A percentile compares a stretch with the other conserved stretches of the same genome.
Conservation (phyloP, 1,140 invertebrate species). For the Portunus trituberculatus region DNA sequence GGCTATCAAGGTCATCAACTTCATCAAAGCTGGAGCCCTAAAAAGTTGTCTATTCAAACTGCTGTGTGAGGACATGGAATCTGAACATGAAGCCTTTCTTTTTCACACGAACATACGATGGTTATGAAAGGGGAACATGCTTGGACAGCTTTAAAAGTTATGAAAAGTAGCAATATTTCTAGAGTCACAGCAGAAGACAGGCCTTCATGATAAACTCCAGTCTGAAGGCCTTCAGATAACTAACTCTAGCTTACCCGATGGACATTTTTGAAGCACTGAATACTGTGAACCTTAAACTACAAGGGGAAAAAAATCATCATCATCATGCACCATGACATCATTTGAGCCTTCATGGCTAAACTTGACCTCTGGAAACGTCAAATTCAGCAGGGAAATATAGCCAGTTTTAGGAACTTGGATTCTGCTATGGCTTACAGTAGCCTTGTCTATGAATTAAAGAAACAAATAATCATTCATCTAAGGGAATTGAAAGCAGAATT, state of each 20-base stretch:
- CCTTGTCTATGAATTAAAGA: not conserved
- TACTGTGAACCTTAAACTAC: constrained; percentile 47
- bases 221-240: constrained; percentile 39
- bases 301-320: constrained; percentile 39
- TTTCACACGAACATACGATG: constrained; percentile 41
- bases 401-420: constrained; percentile 59
- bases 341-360: constrained; percentile 62
- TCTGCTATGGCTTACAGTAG: constrained; percentile 33
- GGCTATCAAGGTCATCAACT: constrained; percentile 34
- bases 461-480: constrained; percentile 54
- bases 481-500: constrained; percentile 54
- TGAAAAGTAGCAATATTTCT: constrained; percentile 55
- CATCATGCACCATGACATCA: constrained; percentile 57
- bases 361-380: constrained; percentile 61
- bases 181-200: constrained; percentile 55
- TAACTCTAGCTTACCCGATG: constrained; percentile 58
- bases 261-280: constrained; percentile 56
- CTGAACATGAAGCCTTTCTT: constrained; percentile 42
- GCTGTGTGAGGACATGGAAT: constrained; percentile 43
- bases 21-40: constrained; percentile 46
- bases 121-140: constrained; percentile 31
- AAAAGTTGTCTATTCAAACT: constrained; percentile 47
- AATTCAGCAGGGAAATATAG: constrained; percentile 54
- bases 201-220: constrained; percentile 41
- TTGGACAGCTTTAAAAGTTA: constrained; percentile 13